A percentile compares a stretch with the other conserved stretches of the same genome.
These are phyloP conservation scores for Ellobius talpinus DNA, from an alignment of 2,113 vertebrate genomes.

Conservation along the genomic window DNA sequence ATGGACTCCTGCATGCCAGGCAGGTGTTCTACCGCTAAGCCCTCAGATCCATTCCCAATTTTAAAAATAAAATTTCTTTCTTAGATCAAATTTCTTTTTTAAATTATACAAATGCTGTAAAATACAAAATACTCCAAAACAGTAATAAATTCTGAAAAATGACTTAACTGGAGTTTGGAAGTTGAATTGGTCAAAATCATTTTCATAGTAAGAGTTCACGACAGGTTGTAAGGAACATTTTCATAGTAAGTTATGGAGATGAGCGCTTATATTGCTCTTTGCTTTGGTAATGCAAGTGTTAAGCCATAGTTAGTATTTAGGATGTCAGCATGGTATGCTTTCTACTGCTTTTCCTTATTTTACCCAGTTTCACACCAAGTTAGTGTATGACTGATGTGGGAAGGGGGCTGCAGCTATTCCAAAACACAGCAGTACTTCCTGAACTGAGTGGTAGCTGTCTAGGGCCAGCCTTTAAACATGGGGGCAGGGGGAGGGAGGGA, in stretches of 20 bases:
- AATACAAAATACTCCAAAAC: neutral
- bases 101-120: neutral
- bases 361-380: neutral
- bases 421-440: neutral
- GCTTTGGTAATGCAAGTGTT: neutral
- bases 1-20: neutral
- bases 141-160: neutral
- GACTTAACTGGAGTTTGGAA: neutral
- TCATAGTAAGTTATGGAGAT: constrained; percentile 27
- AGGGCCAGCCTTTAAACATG: neutral
- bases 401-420: neutral
- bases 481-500: no score
- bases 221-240: neutral
- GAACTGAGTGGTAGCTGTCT: neutral
- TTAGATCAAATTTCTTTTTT: neutral
- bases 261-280: neutral
- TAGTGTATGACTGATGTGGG: neutral
- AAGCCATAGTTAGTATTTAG: constrained; percentile 3
- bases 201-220: neutral
- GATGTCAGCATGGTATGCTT: neutral
- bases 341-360: neutral
- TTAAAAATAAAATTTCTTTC: neutral
- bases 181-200: neutral
- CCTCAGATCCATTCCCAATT: neutral
- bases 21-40: neutral